phyloP scores from a whole-genome alignment of 2,113 vertebrate species.

The Sus scrofa region T2T-Sscrofa CM000830.6:32403501-32404000 shows the following conservation, averaged over 20 bases:
- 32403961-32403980: neutral
- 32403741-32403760: neutral
- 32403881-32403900: neutral
- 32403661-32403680: too few species aligned
- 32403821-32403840: neutral
- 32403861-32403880: neutral
- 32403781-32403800: neutral
- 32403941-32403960: neutral
- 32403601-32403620: too few species aligned
- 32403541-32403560: too few species aligned
- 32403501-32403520: too few species aligned
- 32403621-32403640: too few species aligned
- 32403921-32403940: neutral
- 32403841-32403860: neutral
- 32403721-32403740: neutral
- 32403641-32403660: too few species aligned
- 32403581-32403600: too few species aligned
- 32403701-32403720: too few species aligned
- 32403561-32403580: too few species aligned
- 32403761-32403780: neutral
- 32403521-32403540: too few species aligned
- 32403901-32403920: neutral
- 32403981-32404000: conserved; percentile 27
- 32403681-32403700: too few species aligned
- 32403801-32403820: neutral